phyloP scores from a whole-genome alignment of 2,888 invertebrate genomes.

The Mellilla xanthometata region DNA sequence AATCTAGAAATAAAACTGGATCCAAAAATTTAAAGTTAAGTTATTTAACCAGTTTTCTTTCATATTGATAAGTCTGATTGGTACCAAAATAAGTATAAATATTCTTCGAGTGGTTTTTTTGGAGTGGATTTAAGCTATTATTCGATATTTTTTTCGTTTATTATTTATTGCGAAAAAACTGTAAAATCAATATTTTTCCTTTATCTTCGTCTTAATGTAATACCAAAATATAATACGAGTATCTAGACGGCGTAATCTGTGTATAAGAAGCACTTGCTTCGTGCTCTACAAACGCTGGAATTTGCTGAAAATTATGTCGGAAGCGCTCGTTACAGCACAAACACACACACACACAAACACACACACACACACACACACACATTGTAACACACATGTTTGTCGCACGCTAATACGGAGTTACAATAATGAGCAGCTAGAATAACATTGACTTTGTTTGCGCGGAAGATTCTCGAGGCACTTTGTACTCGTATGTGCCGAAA shows the following conservation, averaged over 20 bases:
- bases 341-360: constrained; percentile 5
- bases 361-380: constrained; percentile 2
- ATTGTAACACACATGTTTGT: not conserved
- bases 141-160: too few species aligned
- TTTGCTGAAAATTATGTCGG: constrained; percentile 13
- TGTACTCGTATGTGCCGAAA: constrained; percentile 7
- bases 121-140: too few species aligned
- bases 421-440: constrained; percentile 20
- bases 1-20: too few species aligned
- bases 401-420: constrained; percentile 15
- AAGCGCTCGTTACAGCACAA: constrained; percentile 4
- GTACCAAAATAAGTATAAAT: too few species aligned
- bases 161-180: too few species aligned
- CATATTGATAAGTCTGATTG: too few species aligned
- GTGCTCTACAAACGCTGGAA: not conserved
- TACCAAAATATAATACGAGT: too few species aligned
- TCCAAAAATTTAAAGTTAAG: too few species aligned
- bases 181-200: too few species aligned
- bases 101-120: too few species aligned
- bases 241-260: not conserved
- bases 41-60: too few species aligned
- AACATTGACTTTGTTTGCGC: constrained; percentile 18
- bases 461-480: constrained; percentile 13
- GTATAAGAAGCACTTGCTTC: not conserved
- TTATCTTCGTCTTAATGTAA: too few species aligned